Evolutionary conservation across 2,888 invertebrate genomes (phyloP), one percentile per base, ranked within the genome.

Genomic region (Mycalesis mineus): DNA sequence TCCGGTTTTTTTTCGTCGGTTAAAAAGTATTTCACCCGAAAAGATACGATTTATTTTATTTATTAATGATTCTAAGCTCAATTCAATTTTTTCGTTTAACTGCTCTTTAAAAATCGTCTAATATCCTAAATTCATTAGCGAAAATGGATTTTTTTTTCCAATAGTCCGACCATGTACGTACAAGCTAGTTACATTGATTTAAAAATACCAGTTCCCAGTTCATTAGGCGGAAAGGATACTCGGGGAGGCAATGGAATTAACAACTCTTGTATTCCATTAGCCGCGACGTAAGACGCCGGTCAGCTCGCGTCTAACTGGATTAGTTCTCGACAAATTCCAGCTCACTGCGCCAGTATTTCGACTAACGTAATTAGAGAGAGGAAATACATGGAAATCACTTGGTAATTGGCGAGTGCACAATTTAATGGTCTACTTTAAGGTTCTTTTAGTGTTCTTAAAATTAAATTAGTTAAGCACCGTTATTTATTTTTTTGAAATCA

Each of bases 161-260:
- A 2, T 22, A 22, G 22, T 22, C 22, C 5, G 22, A 4, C 2
- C 22, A 22, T 9, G 33, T 9, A 33, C 33, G 33, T 22, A 33
- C 9, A 9, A 33, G 33, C 33, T 7, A 33, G 33, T 33, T 6
- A 11, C 11, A 36, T 36, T 36, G 4, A 11, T 36, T 36, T 79
- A 75, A 80, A 80, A 72, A 79, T 37, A 50, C 8, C 37, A 57
- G 37, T 54, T 55, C 51, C 42, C 15, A 47, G 57, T 56, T 55
- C 58, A 61, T 63, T 61, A 61, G 61, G n/a, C 40, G 56, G 53
- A 53, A 53, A 45, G 37, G 56, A 60, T 58, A 58, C 60, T 54
- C 45, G 53, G 45, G 29, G 40, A 57, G 42, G 49, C 61, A 65
- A 60, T 60, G 39, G 56, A 61, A 61, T 65, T 64, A 62, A 58